Percentiles rank a stretch among this genome's conserved stretches.
Conservation (phyloP, 1,140 invertebrate species). For the Diorhabda carinulata region DNA sequence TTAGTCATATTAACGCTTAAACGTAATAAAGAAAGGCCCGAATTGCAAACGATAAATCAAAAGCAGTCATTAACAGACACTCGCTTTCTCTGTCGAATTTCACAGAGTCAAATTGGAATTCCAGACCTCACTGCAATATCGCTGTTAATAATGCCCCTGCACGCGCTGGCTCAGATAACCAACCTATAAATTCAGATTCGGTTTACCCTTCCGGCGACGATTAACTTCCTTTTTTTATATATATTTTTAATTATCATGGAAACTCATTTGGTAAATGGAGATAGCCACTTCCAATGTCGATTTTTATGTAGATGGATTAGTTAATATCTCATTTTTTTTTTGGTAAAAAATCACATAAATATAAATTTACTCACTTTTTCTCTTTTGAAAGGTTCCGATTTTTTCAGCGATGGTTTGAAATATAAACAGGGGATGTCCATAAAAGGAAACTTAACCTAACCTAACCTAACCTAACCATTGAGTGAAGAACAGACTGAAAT, state of each 20-base stretch:
- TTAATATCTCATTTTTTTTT: too few relatives aligned
- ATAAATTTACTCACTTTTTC: too few relatives aligned
- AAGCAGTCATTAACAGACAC: conserved; percentile 37
- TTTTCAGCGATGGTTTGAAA: too few relatives aligned
- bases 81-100: conserved; percentile 32
- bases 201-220: not conserved
- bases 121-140: conserved; percentile 38
- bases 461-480: too few relatives aligned
- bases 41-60: conserved; percentile 39
- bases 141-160: conserved; percentile 40
- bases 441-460: too few relatives aligned
- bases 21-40: conserved; percentile 33
- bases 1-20: conserved; percentile 24
- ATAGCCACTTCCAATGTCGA: not conserved
- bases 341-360: too few relatives aligned
- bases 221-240: not conserved
- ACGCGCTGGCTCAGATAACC: conserved; percentile 25
- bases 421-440: too few relatives aligned
- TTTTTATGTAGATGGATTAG: too few relatives aligned
- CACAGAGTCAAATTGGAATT: conserved; percentile 39
- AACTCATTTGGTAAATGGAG: conserved; percentile 2
- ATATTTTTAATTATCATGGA: not conserved
- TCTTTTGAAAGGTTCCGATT: too few relatives aligned
- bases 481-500: too few relatives aligned
- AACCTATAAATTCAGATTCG: conserved; percentile 22